phyloP scores from a whole-genome alignment of 2,113 vertebrate genomes.

The Lanius ludovicianus region DNA sequence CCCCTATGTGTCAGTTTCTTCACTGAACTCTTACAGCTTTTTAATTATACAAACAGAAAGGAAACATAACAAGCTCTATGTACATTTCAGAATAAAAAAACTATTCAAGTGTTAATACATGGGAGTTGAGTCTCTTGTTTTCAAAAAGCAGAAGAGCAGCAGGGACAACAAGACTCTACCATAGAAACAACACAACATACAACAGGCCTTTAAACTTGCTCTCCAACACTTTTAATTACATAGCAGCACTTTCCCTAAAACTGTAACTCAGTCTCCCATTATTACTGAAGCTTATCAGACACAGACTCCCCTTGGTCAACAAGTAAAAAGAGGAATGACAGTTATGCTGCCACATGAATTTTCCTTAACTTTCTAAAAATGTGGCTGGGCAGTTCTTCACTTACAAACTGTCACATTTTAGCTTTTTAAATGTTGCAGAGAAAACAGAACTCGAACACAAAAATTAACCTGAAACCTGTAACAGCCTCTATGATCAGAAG shows the following conservation, averaged over 20 bases:
- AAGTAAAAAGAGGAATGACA: neutral
- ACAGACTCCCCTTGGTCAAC: neutral
- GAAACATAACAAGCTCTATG: neutral
- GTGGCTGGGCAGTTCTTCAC: neutral
- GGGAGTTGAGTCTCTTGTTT: neutral
- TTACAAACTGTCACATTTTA: neutral
- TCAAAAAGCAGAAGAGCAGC: neutral
- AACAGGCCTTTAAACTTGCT: neutral
- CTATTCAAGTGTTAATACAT: neutral
- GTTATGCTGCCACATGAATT: neutral
- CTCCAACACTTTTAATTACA: neutral
- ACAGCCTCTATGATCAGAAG: neutral
- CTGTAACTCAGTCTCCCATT: neutral
- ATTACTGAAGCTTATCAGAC: neutral
- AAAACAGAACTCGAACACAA: neutral
- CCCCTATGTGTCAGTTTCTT: neutral
- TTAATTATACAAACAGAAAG: neutral
- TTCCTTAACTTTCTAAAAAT: neutral
- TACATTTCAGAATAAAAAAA: neutral
- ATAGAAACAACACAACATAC: neutral
- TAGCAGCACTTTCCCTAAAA: neutral
- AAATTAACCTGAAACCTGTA: accelerated
- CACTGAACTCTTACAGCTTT: neutral
- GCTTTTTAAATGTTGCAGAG: neutral
- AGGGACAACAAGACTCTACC: neutral